Base-by-base conservation (phyloP, 2,113 vertebrate genomes). In the Cnemophilus loriae region DNA sequence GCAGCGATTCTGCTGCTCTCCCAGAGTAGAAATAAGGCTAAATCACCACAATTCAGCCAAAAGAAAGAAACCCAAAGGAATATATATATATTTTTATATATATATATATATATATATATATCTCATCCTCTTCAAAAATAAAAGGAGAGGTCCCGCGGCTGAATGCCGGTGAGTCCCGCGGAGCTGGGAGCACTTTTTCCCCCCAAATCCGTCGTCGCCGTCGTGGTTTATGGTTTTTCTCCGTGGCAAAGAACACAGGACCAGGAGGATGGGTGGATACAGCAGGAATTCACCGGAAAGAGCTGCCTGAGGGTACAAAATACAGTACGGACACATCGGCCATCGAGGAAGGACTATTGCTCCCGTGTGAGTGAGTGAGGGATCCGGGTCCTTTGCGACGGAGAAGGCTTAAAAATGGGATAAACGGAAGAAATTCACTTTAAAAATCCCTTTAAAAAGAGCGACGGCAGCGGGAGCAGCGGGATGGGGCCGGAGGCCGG, bases 291-390 rank as follows among this genome's bases (percentile, higher is more conserved):
- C 97, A 97, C 97, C 93, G 95, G 97, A 96, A 97, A 98, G 98
- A 98, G 98, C 98, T 98, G 98, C 98, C 98, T 98, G 95, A 96
- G 97, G 97, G 97, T 98, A 98, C 97, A 98, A 98, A 98, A 98
- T 98, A 98, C 98, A 98, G 98, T 98, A 98, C 93, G 16, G 98
- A 98, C 97, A 95, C 97, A 91, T 98, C 95, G 96, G 98, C 98
- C 98, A 98, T 92, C 87, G 87, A 97, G 95, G 59, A 98, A 98
- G 97, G 98, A 97, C 98, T 98, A 98, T 98, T 98, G 98, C 98
- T 98, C 98, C 98, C 98, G 92, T 96, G 96, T 79, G 61, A 75
- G 77, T 97, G 97, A 96, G 97, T 97, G 97, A 96, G 97, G 97
- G 97, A 97, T 97, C 96, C 63, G 12, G 64, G 97, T 97, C 97